Evolutionary conservation across 2,888 invertebrate genomes (phyloP), one percentile per base, ranked within the genome.

Genomic region (Chloroclysta siterata): DNA sequence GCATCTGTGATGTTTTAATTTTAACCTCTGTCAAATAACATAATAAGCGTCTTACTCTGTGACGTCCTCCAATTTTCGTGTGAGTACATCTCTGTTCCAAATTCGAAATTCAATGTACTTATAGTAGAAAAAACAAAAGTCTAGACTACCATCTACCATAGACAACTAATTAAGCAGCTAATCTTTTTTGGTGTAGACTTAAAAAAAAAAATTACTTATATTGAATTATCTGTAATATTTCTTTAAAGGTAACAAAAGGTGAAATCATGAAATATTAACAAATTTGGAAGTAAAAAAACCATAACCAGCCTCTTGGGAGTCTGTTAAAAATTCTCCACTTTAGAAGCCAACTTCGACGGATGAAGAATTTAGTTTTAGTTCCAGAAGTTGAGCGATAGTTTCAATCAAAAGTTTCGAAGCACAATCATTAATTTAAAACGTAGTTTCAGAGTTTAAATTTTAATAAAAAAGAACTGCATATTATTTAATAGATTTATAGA

Each of bases 401-500:
- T 57, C 53, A 14, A 62, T 41, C 28, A 50, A 51, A 62, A 62
- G 57, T 53, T 57, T 29, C 13, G 17, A 52, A 46, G 48, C 36
- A 50, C 44, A 54, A 58, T 63, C 36, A 39, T 36, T 53, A 58
- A 58, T 53, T 53, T 53, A 42, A 48, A 59, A 63, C 44, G 56
- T 28, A 53, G 44, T 53, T 53, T 7, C 48, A 17, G 10, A 36
- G 46, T 53, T 52, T 33, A 1, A 41, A 14, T 28, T 53, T 8
- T 36, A 60, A 33, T 48, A 53, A 53, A 53, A 42, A 33, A 48
- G 41, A 56, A 46, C 41, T 53, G 44, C 33, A 50, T 53, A 46
- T 59, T 22, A 44, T 53, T 58, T 0, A 2, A 41, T 5, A 29
- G n/a, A n/a, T n/a, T 22, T 22, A 22, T 22, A 22, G 22, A 22